These are phyloP conservation scores for Drosophila baimaii DNA, from an alignment of 1,140 invertebrate genomes.

Conservation along the genomic window DNA sequence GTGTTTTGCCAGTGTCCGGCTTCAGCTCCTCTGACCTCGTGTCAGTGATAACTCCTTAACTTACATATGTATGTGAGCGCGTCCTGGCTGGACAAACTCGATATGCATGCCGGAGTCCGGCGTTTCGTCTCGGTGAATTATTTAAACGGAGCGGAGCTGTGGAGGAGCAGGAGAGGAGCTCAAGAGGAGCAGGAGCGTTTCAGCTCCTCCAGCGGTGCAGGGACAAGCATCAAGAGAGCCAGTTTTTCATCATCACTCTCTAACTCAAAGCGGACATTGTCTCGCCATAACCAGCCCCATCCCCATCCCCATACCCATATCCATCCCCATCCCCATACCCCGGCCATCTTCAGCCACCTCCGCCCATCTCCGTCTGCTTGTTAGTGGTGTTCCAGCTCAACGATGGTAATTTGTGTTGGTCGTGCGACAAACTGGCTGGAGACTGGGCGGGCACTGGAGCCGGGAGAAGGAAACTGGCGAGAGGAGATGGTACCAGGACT, in stretches of 20 bases:
- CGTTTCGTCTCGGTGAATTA: slow-evolving; percentile 58
- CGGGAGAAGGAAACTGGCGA: neutral
- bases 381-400: slow-evolving; percentile 51
- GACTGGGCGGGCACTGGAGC: neutral
- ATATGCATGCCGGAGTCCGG: slow-evolving; percentile 46
- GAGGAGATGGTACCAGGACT: neutral
- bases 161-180: neutral
- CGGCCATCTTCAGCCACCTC: neutral
- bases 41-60: slow-evolving; percentile 26
- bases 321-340: neutral
- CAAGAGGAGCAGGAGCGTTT: slow-evolving; percentile 4
- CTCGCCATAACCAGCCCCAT: slow-evolving; percentile 1
- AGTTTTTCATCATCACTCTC: slow-evolving; percentile 57
- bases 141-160: slow-evolving; percentile 48
- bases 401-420: slow-evolving; percentile 59
- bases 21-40: slow-evolving; percentile 7
- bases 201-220: slow-evolving; percentile 4
- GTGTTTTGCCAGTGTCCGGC: slow-evolving; percentile 14
- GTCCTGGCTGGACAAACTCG: slow-evolving; percentile 39
- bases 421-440: slow-evolving; percentile 22
- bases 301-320: neutral
- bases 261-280: slow-evolving; percentile 42
- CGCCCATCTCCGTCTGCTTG: slow-evolving; percentile 29
- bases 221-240: slow-evolving; percentile 39
- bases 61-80: slow-evolving; percentile 31